Conservation (phyloP, 2,113 vertebrate species). For the Hippocampus guttulatus region DNA sequence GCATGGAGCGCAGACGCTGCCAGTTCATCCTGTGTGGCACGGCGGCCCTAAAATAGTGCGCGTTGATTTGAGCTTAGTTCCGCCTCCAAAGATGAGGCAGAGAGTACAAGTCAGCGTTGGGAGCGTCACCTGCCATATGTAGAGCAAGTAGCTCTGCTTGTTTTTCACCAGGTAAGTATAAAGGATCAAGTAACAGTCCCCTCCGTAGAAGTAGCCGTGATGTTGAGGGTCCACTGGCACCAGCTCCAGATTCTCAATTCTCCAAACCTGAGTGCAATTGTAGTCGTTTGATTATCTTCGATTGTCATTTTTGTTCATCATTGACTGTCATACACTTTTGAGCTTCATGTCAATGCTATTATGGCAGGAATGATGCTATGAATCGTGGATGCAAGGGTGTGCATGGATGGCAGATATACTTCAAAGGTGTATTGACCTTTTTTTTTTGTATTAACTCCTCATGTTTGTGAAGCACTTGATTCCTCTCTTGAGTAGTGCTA, state of each 20-base stretch:
- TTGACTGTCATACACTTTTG: too few species aligned
- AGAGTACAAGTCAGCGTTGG: background rate
- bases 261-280: constrained; percentile 74
- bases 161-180: constrained; percentile 78
- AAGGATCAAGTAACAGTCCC: constrained; percentile 86
- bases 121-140: constrained; percentile 84
- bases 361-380: too few species aligned
- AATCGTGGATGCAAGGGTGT: too few species aligned
- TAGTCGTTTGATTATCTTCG: background rate
- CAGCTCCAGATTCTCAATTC: constrained; percentile 83
- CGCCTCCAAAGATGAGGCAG: background rate
- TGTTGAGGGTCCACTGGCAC: constrained; percentile 67
- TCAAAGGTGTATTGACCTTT: too few species aligned
- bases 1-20: constrained; percentile 82
- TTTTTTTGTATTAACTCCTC: too few species aligned
- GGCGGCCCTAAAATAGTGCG: constrained; percentile 70
- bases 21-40: constrained; percentile 81
- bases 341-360: too few species aligned
- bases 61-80: background rate
- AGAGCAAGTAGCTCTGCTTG: constrained; percentile 76
- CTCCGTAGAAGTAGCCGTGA: constrained; percentile 84
- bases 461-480: too few species aligned
- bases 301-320: too few species aligned
- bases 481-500: too few species aligned
- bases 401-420: too few species aligned